These are phyloP conservation scores for Elegia similella DNA, from an alignment of 2,888 invertebrate species.

Conservation along the genomic window DNA sequence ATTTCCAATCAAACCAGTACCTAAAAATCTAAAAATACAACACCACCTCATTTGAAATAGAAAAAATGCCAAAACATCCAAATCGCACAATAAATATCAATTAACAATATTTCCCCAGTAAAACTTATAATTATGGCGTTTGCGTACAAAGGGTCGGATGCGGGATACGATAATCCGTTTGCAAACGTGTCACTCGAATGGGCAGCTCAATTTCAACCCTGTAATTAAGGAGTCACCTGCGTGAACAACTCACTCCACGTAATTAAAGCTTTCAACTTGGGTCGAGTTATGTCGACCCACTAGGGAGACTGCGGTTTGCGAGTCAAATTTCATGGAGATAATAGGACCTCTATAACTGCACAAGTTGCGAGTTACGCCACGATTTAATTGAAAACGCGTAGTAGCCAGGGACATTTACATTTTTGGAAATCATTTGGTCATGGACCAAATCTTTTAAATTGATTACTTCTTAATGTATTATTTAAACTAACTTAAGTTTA, in stretches of 20 bases:
- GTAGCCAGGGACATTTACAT: too few relatives aligned
- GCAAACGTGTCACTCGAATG: conserved; percentile 73
- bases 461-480: too few relatives aligned
- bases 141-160: conserved; percentile 41
- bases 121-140: conserved; percentile 32
- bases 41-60: too few relatives aligned
- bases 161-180: conserved; percentile 71
- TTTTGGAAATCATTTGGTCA: too few relatives aligned
- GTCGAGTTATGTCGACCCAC: conserved; percentile 72
- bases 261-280: conserved; percentile 77
- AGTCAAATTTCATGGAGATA: conserved; percentile 77
- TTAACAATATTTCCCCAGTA: neutral
- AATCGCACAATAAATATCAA: neutral
- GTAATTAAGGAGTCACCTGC: conserved; percentile 81
- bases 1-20: too few relatives aligned
- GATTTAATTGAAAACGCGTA: conserved; percentile 67
- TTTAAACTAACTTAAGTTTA: too few relatives aligned
- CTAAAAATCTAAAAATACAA: too few relatives aligned
- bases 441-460: too few relatives aligned
- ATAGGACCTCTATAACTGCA: conserved; percentile 66
- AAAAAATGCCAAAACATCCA: too few relatives aligned
- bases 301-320: conserved; percentile 65
- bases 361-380: conserved; percentile 64
- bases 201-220: conserved; percentile 74
- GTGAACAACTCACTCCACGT: conserved; percentile 76